A percentile compares a stretch with the other conserved stretches of the same genome.
phyloP scores from a whole-genome alignment of 2,797 vertebrate species.

The Uromys caudimaculatus region DNA sequence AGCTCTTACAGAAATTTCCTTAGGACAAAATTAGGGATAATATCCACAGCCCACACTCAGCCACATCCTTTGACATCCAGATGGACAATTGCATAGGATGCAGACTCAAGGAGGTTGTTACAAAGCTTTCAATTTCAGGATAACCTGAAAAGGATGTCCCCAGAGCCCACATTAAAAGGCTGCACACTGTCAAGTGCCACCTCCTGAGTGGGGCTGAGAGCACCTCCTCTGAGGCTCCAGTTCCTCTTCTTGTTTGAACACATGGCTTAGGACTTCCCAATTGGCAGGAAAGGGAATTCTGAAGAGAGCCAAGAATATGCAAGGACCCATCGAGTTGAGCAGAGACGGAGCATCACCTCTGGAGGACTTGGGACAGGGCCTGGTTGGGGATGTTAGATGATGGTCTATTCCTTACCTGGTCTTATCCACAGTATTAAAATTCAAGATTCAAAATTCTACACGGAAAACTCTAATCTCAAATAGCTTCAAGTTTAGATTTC shows the following conservation, averaged over 20 bases:
- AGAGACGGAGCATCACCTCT: neutral
- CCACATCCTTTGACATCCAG: constrained; percentile 78
- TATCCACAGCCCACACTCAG: constrained; percentile 74
- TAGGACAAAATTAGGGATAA: constrained; percentile 78
- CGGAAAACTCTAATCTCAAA: neutral
- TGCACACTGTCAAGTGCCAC: neutral
- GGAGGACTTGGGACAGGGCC: neutral
- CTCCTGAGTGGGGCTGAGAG: constrained; percentile 34
- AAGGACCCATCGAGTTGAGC: neutral
- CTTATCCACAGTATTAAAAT: neutral
- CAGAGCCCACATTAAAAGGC: constrained; percentile 15
- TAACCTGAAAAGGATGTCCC: constrained; percentile 74
- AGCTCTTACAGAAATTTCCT: constrained; percentile 79
- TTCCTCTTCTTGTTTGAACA: constrained; percentile 55
- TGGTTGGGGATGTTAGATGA: neutral
- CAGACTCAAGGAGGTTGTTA: constrained; percentile 72
- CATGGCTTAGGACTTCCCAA: neutral
- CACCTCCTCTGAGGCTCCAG: neutral
- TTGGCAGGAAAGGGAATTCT: neutral
- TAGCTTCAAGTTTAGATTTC: constrained; percentile 38
- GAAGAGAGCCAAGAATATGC: neutral
- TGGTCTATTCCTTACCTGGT: neutral
- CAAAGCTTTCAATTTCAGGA: constrained; percentile 69
- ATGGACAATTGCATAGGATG: constrained; percentile 70
- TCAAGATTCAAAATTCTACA: constrained; percentile 36